Conservation (phyloP, 1,140 invertebrate genomes). For the Protaetia brevitarsis region DNA sequence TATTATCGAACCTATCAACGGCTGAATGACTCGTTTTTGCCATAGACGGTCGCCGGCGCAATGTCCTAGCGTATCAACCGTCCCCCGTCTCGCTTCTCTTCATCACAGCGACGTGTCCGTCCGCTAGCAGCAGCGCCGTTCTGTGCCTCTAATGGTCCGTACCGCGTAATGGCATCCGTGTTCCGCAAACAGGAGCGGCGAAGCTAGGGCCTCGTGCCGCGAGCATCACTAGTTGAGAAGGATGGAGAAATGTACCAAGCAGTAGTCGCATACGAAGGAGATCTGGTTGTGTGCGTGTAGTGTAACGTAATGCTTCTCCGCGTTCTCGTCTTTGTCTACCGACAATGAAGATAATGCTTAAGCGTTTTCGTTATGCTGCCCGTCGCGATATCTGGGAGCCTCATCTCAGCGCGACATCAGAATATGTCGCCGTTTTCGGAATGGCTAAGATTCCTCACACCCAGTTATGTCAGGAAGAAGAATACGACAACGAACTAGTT, state of each 20-base stretch:
- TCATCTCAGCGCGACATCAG: background rate
- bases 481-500: too few species aligned
- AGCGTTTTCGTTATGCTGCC: background rate
- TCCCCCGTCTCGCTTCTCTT: background rate
- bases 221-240: too few species aligned
- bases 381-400: background rate
- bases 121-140: background rate
- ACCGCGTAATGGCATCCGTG: background rate
- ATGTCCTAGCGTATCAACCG: background rate
- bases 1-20: slow-evolving; percentile 16
- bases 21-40: slow-evolving; percentile 1
- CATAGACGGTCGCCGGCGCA: background rate
- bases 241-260: too few species aligned
- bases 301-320: too few species aligned
- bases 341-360: slow-evolving; percentile 11
- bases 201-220: background rate
- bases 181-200: background rate
- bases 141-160: background rate
- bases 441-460: too few species aligned
- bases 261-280: too few species aligned
- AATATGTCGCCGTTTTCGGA: background rate
- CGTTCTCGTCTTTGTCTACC: background rate
- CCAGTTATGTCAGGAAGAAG: too few species aligned
- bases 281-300: too few species aligned
- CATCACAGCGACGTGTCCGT: background rate